A percentile compares a stretch with the other conserved stretches of the same genome.
Evolutionary conservation across 1,140 invertebrate species (phyloP).

Genomic region (Lasioglossum albipes): DNA sequence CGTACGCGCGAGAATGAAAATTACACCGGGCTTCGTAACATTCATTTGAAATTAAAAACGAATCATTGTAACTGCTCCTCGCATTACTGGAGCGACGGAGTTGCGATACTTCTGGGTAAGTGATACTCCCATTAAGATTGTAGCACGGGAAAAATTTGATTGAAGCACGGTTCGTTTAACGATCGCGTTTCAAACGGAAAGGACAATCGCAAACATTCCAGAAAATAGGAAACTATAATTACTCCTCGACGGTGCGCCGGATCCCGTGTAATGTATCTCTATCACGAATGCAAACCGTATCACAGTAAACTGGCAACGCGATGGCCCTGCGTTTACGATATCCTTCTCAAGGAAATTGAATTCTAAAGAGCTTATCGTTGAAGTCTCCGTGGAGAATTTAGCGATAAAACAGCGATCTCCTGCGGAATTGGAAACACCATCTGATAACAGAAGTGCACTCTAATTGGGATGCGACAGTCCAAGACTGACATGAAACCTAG

Average conservation of each 20-base stretch:
- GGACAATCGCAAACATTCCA: not conserved
- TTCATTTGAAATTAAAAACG: too few relatives aligned
- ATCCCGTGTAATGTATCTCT: not conserved
- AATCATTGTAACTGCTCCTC: too few relatives aligned
- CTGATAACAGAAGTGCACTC: not conserved
- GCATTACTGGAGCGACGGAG: too few relatives aligned
- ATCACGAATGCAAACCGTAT: conserved; percentile 8
- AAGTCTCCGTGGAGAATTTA: not conserved
- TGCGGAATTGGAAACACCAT: not conserved
- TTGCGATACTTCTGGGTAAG: too few relatives aligned
- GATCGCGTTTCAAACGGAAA: not conserved
- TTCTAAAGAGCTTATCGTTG: conserved; percentile 21
- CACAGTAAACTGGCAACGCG: not conserved
- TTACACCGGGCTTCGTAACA: too few relatives aligned
- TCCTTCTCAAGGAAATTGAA: conserved; percentile 24
- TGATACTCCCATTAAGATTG: too few relatives aligned
- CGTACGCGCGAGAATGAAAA: too few relatives aligned
- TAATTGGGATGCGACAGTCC: not conserved
- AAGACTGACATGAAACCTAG: too few relatives aligned
- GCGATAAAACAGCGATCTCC: not conserved
- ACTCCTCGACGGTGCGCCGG: not conserved
- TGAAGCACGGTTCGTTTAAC: not conserved
- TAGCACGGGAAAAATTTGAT: not conserved
- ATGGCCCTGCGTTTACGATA: conserved; percentile 4
- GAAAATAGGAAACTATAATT: conserved; percentile 1